Base-by-base conservation (phyloP, 1,140 invertebrate genomes). In the Neelides sp. region DNA sequence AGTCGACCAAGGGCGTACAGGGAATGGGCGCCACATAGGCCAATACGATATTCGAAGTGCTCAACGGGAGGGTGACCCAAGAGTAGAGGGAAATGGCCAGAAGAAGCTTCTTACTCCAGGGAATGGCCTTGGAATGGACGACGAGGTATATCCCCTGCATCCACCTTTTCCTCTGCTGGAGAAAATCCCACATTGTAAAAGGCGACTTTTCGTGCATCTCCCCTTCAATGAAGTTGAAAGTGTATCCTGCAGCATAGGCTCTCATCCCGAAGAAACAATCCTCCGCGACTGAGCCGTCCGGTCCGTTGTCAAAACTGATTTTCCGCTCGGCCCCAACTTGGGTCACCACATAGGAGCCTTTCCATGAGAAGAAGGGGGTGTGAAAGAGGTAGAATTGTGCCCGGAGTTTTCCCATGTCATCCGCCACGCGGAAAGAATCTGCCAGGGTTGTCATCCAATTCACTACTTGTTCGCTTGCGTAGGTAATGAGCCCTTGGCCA, bases 121-220 rank as follows among this genome's bases (percentile, higher is more conserved):
- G 87, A 65, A 98, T 89, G 48, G 76, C 71, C 63, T 80, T 79
- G 39, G 86, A 90, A 68, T 94, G 89, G 13, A 95, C 87, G 1
- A 95, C 92, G 50, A 97, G 74, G 20, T 89, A 77, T 57, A 97
- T 97, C 61, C 93, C 94, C 71, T 94, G 87, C 40, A 97, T 75
- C 94, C 94, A 98, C 24, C 93, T 76, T 67, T 95, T 95, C 47
- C 93, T 74, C 66, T 97, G 93, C 66, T 94, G 89, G 34, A 97
- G 75, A 64, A 95, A 94, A 67, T 98, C 93, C 74, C 82, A 82
- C 1, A 94, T 68, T 1, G 88, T 90, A 64, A 97, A 98, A 5
- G 93, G 92, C 15, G 87, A 92, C 64, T 96, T 94, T 66, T 97
- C 92, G 80, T 88, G 90, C 91, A 96, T 95, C 70, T 95, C 91